Base-by-base conservation (phyloP, 2,797 vertebrate genomes). In the Steatocranus sp. region DNA sequence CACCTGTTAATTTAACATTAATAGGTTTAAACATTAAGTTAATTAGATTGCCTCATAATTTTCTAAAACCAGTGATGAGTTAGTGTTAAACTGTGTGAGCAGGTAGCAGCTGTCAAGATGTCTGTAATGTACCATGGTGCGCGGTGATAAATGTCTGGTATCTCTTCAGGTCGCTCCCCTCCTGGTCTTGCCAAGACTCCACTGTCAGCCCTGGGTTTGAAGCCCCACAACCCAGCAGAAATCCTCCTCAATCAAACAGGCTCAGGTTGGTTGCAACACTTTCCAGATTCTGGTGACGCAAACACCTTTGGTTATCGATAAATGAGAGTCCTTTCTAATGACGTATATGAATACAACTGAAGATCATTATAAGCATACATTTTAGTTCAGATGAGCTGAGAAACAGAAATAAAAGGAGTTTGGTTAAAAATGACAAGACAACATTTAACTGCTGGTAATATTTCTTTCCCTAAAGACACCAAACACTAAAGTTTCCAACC, bases 111-210 rank as follows among this genome's bases (percentile, higher is more conserved):
- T 92, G 90, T 93, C 87, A 91, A 75, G 89, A 86, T 82, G n/a
- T 54, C 32, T 51, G 11, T 43, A 8, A 27, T 27, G 12, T 32
- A 5, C 68, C 32, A 54, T 20, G 11, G 38, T 34, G 5, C 76
- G 8, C 46, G 15, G 11, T 88, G 61, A 78, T 83, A 43, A 77
- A 9, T 75, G 14, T 76, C 58, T n/a, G 5, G 0, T 7, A 38
- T 80, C 9, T 77, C 30, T 2, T 84, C 91, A 98, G 98, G 97
- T 87, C 98, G 98, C 11, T 99, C 98, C 51, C 98, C 98, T 36
- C 98, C 98, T 0, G 98, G 98, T 83, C 95, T 99, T 81, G 98
- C 98, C 81, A 99, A 98, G 96, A 99, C 98, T 2, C 98, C 98
- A 0, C 94, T 99, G 81, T 99, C 98, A 51, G 98, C 98, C 3